phyloP scores from a whole-genome alignment of 2,888 invertebrate genomes.

The Lomographa bimaculata region DNA sequence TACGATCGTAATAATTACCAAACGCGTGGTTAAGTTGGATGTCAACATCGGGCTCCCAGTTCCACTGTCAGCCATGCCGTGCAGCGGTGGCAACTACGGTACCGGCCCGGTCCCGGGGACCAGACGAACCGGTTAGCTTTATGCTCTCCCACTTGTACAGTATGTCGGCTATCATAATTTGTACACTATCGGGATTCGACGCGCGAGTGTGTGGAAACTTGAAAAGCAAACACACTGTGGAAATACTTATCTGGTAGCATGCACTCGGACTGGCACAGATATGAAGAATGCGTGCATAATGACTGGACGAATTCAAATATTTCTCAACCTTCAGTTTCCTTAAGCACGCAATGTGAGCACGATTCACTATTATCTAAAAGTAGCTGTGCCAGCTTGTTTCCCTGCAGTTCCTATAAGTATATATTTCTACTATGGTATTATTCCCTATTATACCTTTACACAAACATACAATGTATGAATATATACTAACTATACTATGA shows the following conservation, averaged over 20 bases:
- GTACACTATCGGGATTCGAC: conserved; percentile 1
- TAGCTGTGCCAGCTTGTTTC: too few relatives aligned
- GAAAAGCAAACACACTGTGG: conserved; percentile 4
- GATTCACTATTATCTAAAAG: background rate
- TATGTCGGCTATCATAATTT: too few relatives aligned
- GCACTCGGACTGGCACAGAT: conserved; percentile 9
- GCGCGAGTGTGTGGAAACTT: conserved; percentile 4
- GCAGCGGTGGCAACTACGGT: too few relatives aligned
- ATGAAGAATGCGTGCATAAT: conserved; percentile 17
- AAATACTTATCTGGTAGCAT: conserved; percentile 6
- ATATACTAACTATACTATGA: too few relatives aligned
- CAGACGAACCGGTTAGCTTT: conserved; percentile 11
- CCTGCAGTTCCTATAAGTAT: too few relatives aligned
- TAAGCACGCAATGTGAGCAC: conserved; percentile 7
- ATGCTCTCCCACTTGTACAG: conserved; percentile 1
- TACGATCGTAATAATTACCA: conserved; percentile 27
- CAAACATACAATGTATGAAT: too few relatives aligned
- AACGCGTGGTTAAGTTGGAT: conserved; percentile 25
- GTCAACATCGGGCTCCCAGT: conserved; percentile 25
- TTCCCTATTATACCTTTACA: too few relatives aligned
- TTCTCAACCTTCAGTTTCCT: conserved; percentile 10
- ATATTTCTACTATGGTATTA: too few relatives aligned
- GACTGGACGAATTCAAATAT: conserved; percentile 17
- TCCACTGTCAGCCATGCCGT: too few relatives aligned
- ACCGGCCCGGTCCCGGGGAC: too few relatives aligned